Percentiles rank a stretch among this genome's conserved stretches.
Evolutionary conservation across 2,113 vertebrate species (phyloP).

Genomic region (Varanus salvator): DNA sequence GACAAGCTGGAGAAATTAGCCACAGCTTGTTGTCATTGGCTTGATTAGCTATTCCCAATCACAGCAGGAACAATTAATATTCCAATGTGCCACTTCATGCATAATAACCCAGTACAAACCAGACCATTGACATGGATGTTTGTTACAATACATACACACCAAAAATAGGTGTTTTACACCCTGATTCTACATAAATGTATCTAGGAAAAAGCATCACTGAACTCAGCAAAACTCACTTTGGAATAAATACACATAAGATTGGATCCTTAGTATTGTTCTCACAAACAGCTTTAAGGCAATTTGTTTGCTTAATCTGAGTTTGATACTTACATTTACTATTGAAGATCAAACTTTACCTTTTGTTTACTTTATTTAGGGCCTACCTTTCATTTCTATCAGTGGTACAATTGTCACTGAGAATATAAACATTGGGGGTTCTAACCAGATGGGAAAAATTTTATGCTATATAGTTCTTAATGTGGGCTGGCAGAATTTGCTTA

Average conservation of each 20-base stretch:
- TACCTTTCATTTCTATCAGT: not conserved
- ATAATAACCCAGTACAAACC: too few relatives aligned
- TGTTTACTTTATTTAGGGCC: conserved; percentile 1
- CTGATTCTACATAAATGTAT: not conserved
- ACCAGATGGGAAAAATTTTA: not conserved
- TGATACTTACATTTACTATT: not conserved
- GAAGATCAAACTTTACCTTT: conserved; percentile 18
- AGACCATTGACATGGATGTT: not conserved
- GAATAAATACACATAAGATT: not conserved
- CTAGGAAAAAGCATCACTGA: not conserved
- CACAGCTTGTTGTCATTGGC: too few relatives aligned
- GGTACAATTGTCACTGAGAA: not conserved
- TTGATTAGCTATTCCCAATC: too few relatives aligned
- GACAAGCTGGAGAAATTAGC: too few relatives aligned
- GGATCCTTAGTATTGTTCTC: too few relatives aligned
- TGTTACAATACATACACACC: not conserved
- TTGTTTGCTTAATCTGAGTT: not conserved
- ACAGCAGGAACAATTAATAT: too few relatives aligned
- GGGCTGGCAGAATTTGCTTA: not conserved
- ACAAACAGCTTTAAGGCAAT: not conserved
- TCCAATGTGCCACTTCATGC: too few relatives aligned
- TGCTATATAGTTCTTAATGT: not conserved
- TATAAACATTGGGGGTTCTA: not conserved
- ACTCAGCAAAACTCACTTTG: not conserved
- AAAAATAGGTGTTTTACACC: not conserved